Conservation (phyloP, 2,113 vertebrate genomes). For the Campylorhamphus procurvoides region DNA sequence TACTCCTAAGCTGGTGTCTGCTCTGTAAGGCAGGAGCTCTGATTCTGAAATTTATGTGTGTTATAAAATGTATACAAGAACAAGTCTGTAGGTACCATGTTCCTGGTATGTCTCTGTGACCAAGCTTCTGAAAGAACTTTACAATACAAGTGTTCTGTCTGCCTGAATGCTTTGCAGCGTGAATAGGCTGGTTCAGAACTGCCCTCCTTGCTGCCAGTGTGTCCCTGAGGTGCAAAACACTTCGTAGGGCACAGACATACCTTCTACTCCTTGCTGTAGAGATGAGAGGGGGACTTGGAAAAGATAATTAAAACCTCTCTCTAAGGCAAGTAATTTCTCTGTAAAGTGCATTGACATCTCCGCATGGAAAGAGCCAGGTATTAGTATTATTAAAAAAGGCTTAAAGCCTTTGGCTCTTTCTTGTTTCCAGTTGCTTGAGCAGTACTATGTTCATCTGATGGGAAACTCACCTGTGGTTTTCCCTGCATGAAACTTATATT, state of each 20-base stretch:
- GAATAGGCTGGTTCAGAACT: neutral
- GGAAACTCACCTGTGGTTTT: constrained; percentile 31
- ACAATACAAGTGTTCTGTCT: fast-evolving
- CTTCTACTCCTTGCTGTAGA: neutral
- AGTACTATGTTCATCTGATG: constrained; percentile 15
- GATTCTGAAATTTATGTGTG: neutral
- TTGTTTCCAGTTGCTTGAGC: constrained; percentile 25
- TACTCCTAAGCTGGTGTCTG: neutral
- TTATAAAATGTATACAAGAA: neutral
- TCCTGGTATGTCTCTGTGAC: neutral
- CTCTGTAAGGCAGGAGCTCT: neutral
- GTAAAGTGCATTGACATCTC: neutral
- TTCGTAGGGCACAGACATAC: neutral
- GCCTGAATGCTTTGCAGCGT: neutral
- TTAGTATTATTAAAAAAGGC: constrained; percentile 12
- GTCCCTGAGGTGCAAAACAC: neutral
- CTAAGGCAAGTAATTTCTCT: neutral
- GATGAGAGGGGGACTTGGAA: neutral
- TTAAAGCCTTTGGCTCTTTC: neutral
- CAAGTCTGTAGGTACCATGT: neutral
- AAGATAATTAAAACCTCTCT: neutral
- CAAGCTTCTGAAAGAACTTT: neutral
- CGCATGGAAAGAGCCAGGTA: neutral
- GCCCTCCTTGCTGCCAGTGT: neutral
- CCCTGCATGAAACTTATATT: neutral